Percentiles rank a stretch among this genome's conserved stretches.
These are phyloP conservation scores for Thomomys bottae DNA, from an alignment of 2,113 vertebrate genomes.

Conservation along the genomic window DNA sequence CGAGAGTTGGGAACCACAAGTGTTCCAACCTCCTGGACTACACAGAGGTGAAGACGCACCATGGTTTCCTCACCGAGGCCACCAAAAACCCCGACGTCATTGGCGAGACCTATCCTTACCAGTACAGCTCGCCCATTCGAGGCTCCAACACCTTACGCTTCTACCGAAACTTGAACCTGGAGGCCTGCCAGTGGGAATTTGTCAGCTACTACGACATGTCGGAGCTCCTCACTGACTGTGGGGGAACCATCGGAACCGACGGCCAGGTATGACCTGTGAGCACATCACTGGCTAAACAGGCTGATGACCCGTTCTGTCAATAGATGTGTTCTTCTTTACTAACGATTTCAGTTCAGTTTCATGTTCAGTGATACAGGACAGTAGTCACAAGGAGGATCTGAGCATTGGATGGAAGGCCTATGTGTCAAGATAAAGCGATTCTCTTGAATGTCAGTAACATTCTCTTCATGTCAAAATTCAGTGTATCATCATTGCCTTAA, in stretches of 20 bases:
- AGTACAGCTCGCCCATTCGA: constrained; percentile 89
- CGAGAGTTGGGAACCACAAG: constrained; percentile 93
- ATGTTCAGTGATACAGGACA: not conserved
- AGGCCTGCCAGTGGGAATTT: constrained; percentile 97
- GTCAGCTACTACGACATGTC: constrained; percentile 96
- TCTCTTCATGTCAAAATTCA: not conserved
- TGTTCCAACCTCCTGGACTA: constrained; percentile 96
- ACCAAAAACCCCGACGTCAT: constrained; percentile 86
- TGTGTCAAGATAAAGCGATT: not conserved
- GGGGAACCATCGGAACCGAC: constrained; percentile 93
- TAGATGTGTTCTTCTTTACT: not conserved
- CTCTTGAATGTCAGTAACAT: not conserved
- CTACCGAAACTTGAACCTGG: constrained; percentile 94
- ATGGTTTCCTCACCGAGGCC: constrained; percentile 91
- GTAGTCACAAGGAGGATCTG: not conserved
- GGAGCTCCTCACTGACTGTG: constrained; percentile 94
- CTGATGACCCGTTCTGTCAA: not conserved
- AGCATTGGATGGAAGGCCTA: not conserved
- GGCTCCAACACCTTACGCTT: constrained; percentile 91
- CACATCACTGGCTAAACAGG: not conserved
- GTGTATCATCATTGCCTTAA: not conserved
- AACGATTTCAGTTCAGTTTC: not conserved
- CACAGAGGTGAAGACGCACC: constrained; percentile 92
- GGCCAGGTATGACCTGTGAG: constrained; percentile 88
- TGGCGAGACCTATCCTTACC: constrained; percentile 91